These are phyloP conservation scores for Apistogramma diplotaenia DNA, from an alignment of 2,113 vertebrate genomes.

Conservation along the genomic window DNA sequence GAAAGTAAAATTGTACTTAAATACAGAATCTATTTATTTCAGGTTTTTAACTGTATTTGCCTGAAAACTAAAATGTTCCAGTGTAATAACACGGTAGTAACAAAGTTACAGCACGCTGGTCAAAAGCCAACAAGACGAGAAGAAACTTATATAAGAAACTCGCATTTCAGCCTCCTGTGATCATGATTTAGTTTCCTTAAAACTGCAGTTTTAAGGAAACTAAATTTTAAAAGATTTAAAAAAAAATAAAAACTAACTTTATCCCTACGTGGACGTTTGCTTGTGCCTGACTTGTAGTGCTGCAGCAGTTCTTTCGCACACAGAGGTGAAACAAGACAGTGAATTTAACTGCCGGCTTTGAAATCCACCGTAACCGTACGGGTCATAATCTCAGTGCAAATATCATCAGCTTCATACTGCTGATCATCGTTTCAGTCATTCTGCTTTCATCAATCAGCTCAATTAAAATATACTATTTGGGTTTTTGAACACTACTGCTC, in stretches of 20 bases:
- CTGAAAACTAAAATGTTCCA: neutral
- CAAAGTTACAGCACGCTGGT: neutral
- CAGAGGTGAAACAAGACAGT: too few relatives aligned
- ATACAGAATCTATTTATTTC: neutral
- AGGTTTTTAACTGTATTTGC: neutral
- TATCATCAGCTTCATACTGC: fast-evolving
- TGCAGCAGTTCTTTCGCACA: too few relatives aligned
- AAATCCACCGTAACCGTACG: too few relatives aligned
- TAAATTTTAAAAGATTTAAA: too few relatives aligned
- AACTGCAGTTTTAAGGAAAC: too few relatives aligned
- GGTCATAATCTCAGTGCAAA: neutral
- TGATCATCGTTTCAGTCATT: neutral
- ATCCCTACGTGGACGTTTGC: too few relatives aligned
- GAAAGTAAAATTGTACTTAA: neutral
- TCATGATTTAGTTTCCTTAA: neutral
- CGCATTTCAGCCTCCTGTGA: neutral
- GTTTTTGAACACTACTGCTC: neutral
- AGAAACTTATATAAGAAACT: neutral
- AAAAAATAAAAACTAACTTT: too few relatives aligned
- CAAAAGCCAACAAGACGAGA: too few relatives aligned
- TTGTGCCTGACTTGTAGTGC: too few relatives aligned
- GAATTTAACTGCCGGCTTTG: too few relatives aligned
- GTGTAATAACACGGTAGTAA: neutral
- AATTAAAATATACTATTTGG: neutral
- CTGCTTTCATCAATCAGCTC: neutral